A percentile compares a stretch with the other conserved stretches of the same genome.
phyloP scores from a whole-genome alignment of 1,140 invertebrate genomes.

The Philopotamus ludificatus region DNA sequence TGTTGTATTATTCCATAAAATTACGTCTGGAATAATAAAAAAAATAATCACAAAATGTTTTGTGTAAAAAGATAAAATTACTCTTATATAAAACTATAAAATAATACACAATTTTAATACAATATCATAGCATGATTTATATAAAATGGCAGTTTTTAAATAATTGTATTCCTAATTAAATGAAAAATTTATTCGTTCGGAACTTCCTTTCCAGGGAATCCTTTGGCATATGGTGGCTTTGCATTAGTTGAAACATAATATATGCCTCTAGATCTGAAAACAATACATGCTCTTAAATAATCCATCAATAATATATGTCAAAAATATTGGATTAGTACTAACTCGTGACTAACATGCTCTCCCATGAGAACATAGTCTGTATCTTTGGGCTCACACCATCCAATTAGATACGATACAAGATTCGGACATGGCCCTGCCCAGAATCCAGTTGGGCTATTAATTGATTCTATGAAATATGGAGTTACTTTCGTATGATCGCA shows the following conservation, averaged over 20 bases:
- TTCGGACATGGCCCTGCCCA: slow-evolving; percentile 80
- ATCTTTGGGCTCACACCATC: slow-evolving; percentile 74
- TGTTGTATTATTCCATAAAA: too few relatives aligned
- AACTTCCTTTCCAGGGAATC: slow-evolving; percentile 74
- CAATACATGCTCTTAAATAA: slow-evolving; percentile 32
- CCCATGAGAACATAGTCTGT: slow-evolving; percentile 81
- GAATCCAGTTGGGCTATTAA: slow-evolving; percentile 73
- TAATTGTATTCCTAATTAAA: too few relatives aligned
- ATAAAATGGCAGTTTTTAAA: too few relatives aligned
- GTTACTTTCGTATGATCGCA: slow-evolving; percentile 87
- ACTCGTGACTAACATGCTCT: slow-evolving; percentile 73
- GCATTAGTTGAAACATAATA: slow-evolving; percentile 84
- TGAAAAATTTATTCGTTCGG: too few relatives aligned
- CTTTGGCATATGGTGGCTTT: slow-evolving; percentile 78
- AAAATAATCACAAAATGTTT: too few relatives aligned
- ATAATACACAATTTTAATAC: too few relatives aligned
- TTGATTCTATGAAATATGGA: slow-evolving; percentile 84
- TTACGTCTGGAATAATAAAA: too few relatives aligned
- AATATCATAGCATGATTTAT: too few relatives aligned
- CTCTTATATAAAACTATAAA: too few relatives aligned
- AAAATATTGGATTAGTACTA: slow-evolving; percentile 45
- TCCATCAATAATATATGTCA: not conserved
- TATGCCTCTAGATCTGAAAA: slow-evolving; percentile 71
- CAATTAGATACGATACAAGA: slow-evolving; percentile 75
- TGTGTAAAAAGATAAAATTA: too few relatives aligned